Base-by-base conservation (phyloP, 2,888 invertebrate species). In the Limnephilus marmoratus region DNA sequence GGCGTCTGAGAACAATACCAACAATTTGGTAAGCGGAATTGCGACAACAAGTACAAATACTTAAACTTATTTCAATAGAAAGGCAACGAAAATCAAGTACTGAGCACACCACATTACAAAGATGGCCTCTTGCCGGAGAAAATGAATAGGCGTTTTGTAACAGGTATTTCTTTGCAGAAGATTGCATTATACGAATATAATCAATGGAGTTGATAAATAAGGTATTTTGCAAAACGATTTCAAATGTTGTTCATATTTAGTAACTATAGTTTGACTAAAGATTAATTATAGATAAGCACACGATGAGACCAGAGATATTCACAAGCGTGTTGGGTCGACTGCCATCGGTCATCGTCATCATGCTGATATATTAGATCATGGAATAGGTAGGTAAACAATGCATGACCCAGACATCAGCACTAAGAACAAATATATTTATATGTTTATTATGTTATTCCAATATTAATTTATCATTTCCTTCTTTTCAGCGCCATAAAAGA, bases 121-220 rank as follows among this genome's bases (percentile, higher is more conserved):
- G 86, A 86, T 86, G 49, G 86, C 29, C n/a, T 37, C n/a, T 86
- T 86, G 37, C 37, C 15, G 37, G 83, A 34, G 83, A 83, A 83
- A 34, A 34, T 83, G 13, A 83, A 83, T 37, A 34, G 83, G 24
- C 1, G 83, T 83, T 83, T 83, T 18, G 83, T 34, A 37, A 83
- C 83, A 83, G 37, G 37, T 37, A 18, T 83, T 83, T 83, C 83
- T 83, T 83, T 41, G 12, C 9, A 34, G 37, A 83, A 37, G 18
- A 41, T 83, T 83, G 24, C 83, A 83, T 83, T 34, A 34, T 24
- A 34, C 83, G 83, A 37, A 83, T 83, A 83, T 83, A 18, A 83
- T 83, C 83, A 83, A 83, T 83, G 37, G 34, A 34, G 34, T 83
- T 24, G 18, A n/a, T 83, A 83, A 83, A 68, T 68, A 68, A 68